Base-by-base conservation (phyloP, 2,113 vertebrate species). In the Salvelinus fontinalis region DNA sequence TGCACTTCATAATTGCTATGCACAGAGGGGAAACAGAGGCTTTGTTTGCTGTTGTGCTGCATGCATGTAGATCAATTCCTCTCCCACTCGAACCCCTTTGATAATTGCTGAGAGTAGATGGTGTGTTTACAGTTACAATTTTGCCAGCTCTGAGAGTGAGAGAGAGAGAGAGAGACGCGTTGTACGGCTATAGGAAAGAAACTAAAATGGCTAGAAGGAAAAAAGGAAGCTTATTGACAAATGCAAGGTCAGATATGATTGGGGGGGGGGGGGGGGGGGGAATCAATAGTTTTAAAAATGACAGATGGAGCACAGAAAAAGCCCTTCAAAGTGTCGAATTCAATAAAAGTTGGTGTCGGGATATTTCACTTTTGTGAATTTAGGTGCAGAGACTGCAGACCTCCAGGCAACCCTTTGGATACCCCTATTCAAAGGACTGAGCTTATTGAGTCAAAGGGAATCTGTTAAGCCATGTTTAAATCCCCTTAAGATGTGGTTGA, bases 1-100 rank as follows among this genome's bases (percentile, higher is more conserved):
- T 82, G 86, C 86, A 85, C 90, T 89, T 89, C 82, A 87, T 90
- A 91, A 92, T 92, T 92, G 87, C 85, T 80, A 74, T 31, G 81
- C 76, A 82, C 89, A 88, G 81, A 76, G 51, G 87, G 89, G 87
- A 88, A 80, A 77, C 70, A 3, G 2, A 85, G 83, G 85, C 85
- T 90, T 92, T 93, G 85, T 91, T 92, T 92, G 92, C 85, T 76
- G 80, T 78, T 77, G 80, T 78, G 78, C 73, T 49, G 70, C 71
- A 48, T 86, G 82, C 85, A 80, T 73, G 73, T 73, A 84, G 88
- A 93, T 91, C 92, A 91, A 89, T 92, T 86, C 78, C 83, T 88
- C 85, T 84, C 83, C 66, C 70, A 67, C 87, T 70, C 80, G 67
- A 77, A 79, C 82, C 72, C 39, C 83, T 88, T 80, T 89, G 90